Conservation (phyloP, 2,113 vertebrate genomes). For the Galbula dea region DNA sequence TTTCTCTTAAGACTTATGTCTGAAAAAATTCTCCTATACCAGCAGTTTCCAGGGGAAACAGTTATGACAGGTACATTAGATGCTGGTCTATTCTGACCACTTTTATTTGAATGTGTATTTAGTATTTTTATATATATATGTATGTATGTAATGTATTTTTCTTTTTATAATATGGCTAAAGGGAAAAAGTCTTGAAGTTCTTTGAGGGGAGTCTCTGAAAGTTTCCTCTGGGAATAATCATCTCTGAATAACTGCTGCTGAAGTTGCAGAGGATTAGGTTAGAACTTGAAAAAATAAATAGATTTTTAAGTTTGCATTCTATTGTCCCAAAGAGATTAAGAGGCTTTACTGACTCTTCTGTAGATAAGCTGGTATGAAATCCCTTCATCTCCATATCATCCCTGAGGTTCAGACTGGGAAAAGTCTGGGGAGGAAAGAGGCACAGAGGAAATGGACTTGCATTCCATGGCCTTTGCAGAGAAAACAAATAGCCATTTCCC, state of each 20-base stretch:
- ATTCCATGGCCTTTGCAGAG: constrained; percentile 63
- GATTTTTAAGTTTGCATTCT: constrained; percentile 14
- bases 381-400: constrained; percentile 43
- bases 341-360: constrained; percentile 51
- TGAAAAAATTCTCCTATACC: not conserved
- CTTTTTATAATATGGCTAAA: not conserved
- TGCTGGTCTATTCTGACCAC: not conserved
- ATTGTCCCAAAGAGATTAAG: constrained; percentile 28
- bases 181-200: not conserved
- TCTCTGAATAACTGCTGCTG: constrained; percentile 19
- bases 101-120: not conserved
- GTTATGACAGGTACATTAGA: not conserved
- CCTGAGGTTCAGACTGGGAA: constrained; percentile 34
- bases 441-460: constrained; percentile 65
- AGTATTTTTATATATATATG: not conserved
- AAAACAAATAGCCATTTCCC: constrained; percentile 70
- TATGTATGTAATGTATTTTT: not conserved
- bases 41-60: not conserved
- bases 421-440: not conserved
- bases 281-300: constrained; percentile 40
- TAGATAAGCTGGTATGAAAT: constrained; percentile 49
- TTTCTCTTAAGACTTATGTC: not conserved
- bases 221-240: not conserved
- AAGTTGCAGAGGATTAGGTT: constrained; percentile 7
- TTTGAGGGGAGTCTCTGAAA: not conserved